Conservation (phyloP, 2,797 vertebrate species). For the Sebastes matsubarae region DNA sequence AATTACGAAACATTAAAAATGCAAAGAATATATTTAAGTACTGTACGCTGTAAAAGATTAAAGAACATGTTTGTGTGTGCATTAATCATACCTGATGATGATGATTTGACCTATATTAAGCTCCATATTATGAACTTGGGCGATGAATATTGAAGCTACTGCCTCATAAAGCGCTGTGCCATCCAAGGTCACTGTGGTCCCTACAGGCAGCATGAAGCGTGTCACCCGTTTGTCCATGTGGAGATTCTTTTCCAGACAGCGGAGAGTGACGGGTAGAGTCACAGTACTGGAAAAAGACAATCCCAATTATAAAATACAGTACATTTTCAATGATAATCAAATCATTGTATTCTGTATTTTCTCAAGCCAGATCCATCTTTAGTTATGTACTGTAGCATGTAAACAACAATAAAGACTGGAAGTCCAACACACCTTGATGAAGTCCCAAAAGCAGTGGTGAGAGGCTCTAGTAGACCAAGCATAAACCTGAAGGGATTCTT, state of each 20-base stretch:
- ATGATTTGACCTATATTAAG: neutral
- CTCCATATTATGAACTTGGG: neutral
- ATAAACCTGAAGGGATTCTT: conserved; percentile 88
- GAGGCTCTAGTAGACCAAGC: conserved; percentile 84
- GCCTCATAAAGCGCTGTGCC: conserved; percentile 88
- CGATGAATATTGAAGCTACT: conserved; percentile 88
- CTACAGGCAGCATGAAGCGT: conserved; percentile 86
- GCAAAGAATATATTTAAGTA: neutral
- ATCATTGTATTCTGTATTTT: neutral
- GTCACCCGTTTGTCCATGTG: conserved; percentile 86
- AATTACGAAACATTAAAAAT: neutral
- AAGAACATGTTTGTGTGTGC: neutral
- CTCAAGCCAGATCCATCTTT: neutral
- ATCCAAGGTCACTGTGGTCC: conserved; percentile 88
- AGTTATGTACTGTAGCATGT: neutral
- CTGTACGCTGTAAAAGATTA: neutral
- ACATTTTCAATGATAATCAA: neutral
- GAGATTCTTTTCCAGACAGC: conserved; percentile 86
- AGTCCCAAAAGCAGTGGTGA: conserved; percentile 88
- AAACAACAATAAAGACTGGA: neutral
- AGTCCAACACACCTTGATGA: conserved; percentile 56
- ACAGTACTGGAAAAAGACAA: conserved; percentile 77
- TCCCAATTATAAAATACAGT: neutral
- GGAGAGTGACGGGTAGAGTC: conserved; percentile 87
- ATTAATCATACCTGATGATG: neutral